Conservation (phyloP, 2,797 vertebrate species). For the Tolypeutes matacus region DNA sequence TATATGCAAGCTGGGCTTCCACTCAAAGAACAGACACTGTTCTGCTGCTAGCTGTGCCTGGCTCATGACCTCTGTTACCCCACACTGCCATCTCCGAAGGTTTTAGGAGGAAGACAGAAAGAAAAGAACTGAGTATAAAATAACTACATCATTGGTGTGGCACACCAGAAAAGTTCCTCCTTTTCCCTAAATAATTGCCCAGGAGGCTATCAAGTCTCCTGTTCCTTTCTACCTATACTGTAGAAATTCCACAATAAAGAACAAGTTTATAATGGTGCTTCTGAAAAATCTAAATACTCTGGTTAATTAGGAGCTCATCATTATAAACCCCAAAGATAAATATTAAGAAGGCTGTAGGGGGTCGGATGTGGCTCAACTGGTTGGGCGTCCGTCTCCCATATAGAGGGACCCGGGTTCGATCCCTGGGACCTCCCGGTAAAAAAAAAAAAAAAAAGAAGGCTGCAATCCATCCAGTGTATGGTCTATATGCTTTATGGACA, state of each 20-base stretch:
- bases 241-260: constrained; percentile 55
- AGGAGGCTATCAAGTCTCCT: not conserved
- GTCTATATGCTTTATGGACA: too few species aligned
- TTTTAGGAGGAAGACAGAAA: constrained; percentile 53
- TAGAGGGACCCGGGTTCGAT: too few species aligned
- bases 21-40: constrained; percentile 9
- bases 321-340: constrained; percentile 41
- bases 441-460: too few species aligned
- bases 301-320: constrained; percentile 1
- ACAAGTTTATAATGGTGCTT: not conserved
- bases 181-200: constrained; percentile 20
- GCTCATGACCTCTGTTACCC: not conserved
- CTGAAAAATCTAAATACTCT: constrained; percentile 62
- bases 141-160: not conserved
- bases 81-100: constrained; percentile 48
- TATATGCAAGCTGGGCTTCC: constrained; percentile 6
- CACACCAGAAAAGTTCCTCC: not conserved
- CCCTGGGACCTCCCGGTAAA: too few species aligned
- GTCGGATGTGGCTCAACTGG: too few species aligned
- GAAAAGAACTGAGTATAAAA: constrained; percentile 27
- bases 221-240: constrained; percentile 15
- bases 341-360: constrained; percentile 2
- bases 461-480: too few species aligned
- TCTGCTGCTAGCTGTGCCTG: constrained; percentile 24
- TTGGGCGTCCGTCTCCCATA: too few species aligned